These are phyloP conservation scores for Archocentrus centrarchus DNA, from an alignment of 2,113 vertebrate genomes.

Conservation along the genomic window DNA sequence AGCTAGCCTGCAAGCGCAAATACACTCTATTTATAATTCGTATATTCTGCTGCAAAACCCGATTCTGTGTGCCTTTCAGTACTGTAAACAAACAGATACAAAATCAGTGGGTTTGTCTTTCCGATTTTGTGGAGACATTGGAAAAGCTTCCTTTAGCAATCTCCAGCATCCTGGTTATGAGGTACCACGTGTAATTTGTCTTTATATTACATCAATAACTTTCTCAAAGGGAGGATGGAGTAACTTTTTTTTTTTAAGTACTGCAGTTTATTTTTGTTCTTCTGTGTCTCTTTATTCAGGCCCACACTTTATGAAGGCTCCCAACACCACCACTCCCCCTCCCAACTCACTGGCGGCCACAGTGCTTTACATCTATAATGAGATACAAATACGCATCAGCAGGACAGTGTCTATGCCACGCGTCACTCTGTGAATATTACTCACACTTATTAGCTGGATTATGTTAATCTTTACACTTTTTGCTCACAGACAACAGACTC, in stretches of 20 bases:
- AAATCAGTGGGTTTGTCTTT: conserved; percentile 25
- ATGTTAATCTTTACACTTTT: conserved; percentile 83
- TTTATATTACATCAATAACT: conserved; percentile 17
- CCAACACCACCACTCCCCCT: conserved; percentile 33
- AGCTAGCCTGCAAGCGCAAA: conserved; percentile 71
- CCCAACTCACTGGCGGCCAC: conserved; percentile 12
- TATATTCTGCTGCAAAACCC: conserved; percentile 62
- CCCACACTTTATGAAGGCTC: conserved; percentile 47
- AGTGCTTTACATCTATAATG: conserved; percentile 82
- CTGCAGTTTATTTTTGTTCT: conserved; percentile 36
- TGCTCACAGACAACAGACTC: conserved; percentile 82
- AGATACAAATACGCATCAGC: conserved; percentile 82
- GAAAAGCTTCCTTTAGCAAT: conserved; percentile 23
- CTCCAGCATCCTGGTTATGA: not conserved
- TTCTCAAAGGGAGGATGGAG: not conserved
- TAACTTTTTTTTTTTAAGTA: conserved; percentile 26
- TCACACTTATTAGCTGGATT: conserved; percentile 82
- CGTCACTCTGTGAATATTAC: conserved; percentile 82
- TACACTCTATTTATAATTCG: conserved; percentile 76
- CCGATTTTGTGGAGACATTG: conserved; percentile 33
- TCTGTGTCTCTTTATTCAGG: conserved; percentile 22
- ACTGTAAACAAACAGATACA: conserved; percentile 35
- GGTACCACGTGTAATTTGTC: not conserved
- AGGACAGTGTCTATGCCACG: conserved; percentile 79
- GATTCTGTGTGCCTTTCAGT: conserved; percentile 35